Evolutionary conservation across 2,113 vertebrate genomes (phyloP), one percentile per base, ranked within the genome.

Genomic region (Mobula birostris): DNA sequence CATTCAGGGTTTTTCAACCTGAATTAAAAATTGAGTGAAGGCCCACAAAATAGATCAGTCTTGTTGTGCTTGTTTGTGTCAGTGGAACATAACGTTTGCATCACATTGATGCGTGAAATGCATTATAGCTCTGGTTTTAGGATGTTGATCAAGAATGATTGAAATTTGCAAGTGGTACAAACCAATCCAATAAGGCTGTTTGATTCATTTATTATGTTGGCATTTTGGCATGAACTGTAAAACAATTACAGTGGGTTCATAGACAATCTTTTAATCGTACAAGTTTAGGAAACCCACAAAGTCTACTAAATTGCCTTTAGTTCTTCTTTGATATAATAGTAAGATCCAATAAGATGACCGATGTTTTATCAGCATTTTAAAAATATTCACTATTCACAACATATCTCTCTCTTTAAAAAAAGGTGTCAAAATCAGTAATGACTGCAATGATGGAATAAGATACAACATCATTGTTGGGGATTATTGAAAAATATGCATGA

Each of bases 401-500:
- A 2, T 48, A 48, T 48, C 48, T 32, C 58, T 36, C 29, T 90
- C 7, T 66, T 32, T 63, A 66, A 15, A 90, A 90, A 90, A 61
- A 66, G 85, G 29, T 87, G 27, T n/a, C n/a, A 63, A 74, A 63
- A 88, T 88, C 24, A 88, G 58, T 4, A 19, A 15, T 66, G 15
- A 32, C n/a, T 66, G 83, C 29, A 63, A 63, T n/a, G 83, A 56
- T 12, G 61, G 12, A 12, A 68, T 32, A 48, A 1, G 9, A 74
- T 15, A 32, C 70, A 56, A 74, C 32, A 70, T 74, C 36, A 74
- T 14, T 15, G 36, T 74, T 92, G 91, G 27, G 70, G 68, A 74
- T 72, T 72, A 76, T 93, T 74, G 72, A 74, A 93, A 92, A 92
- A 27, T 48, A 36, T 48, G 90, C 90, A 48, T 72, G 32, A 72